Evolutionary conservation across 2,113 vertebrate genomes (phyloP).

Genomic region (Colius striatus): DNA sequence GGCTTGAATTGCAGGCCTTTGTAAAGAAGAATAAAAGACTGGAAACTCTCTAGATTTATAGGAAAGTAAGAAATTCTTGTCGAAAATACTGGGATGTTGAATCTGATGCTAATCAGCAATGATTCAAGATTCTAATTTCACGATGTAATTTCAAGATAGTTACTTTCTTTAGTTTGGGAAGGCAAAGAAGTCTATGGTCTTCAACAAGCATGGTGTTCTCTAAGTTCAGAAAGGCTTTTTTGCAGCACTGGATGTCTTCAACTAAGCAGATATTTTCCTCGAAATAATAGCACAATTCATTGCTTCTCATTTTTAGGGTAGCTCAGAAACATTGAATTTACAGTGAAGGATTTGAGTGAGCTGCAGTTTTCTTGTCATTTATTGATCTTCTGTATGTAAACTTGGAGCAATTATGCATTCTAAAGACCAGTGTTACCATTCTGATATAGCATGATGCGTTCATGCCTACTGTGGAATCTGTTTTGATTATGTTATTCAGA

Average conservation of each 20-base stretch:
- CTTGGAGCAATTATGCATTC: background rate
- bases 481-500: background rate
- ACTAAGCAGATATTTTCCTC: background rate
- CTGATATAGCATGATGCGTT: fast-evolving
- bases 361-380: background rate
- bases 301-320: background rate
- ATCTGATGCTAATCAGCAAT: background rate
- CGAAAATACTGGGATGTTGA: background rate
- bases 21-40: background rate
- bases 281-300: background rate
- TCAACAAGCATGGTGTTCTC: background rate
- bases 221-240: background rate
- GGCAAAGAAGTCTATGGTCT: background rate
- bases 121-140: too few species aligned
- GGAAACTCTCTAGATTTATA: background rate
- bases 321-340: background rate
- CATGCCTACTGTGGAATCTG: background rate
- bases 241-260: background rate
- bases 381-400: background rate
- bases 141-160: background rate
- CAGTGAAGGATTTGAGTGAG: background rate
- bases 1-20: background rate
- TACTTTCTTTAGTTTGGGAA: background rate
- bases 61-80: background rate
- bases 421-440: fast-evolving